phyloP scores from a whole-genome alignment of 2,797 vertebrate species.

The Parambassis ranga region DNA sequence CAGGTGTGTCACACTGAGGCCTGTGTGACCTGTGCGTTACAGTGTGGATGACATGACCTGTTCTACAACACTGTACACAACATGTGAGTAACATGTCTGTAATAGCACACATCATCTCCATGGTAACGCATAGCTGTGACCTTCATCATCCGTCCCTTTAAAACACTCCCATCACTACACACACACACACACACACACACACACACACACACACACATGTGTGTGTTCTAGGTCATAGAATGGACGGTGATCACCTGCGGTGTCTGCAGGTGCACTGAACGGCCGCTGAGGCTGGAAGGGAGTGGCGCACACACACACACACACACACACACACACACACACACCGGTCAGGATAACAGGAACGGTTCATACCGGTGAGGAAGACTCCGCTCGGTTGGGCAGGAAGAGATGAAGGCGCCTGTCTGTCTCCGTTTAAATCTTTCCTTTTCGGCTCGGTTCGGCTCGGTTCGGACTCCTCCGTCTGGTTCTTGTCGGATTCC shows the following conservation, averaged over 20 bases:
- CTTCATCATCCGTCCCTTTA: no score
- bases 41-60: no score
- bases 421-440: background rate
- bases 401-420: conserved; percentile 10
- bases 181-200: background rate
- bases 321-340: background rate
- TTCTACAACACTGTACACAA: no score
- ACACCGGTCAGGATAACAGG: background rate
- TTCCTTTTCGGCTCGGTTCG: background rate
- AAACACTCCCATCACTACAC: no score
- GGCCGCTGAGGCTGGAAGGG: conserved; percentile 18
- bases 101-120: no score
- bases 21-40: no score
- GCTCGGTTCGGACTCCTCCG: background rate
- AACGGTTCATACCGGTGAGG: conserved; percentile 26
- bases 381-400: conserved; percentile 24
- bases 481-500: background rate
- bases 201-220: background rate
- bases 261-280: conserved; percentile 3
- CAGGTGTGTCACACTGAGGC: no score
- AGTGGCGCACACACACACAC: conserved; percentile 8
- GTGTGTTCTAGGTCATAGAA: background rate
- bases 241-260: conserved; percentile 8
- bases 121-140: no score
- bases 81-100: no score